Percentiles rank a stretch among this genome's conserved stretches.
These are phyloP conservation scores for Drosophila paulistorum DNA, from an alignment of 1,140 invertebrate genomes.

Conservation along the genomic window DNA sequence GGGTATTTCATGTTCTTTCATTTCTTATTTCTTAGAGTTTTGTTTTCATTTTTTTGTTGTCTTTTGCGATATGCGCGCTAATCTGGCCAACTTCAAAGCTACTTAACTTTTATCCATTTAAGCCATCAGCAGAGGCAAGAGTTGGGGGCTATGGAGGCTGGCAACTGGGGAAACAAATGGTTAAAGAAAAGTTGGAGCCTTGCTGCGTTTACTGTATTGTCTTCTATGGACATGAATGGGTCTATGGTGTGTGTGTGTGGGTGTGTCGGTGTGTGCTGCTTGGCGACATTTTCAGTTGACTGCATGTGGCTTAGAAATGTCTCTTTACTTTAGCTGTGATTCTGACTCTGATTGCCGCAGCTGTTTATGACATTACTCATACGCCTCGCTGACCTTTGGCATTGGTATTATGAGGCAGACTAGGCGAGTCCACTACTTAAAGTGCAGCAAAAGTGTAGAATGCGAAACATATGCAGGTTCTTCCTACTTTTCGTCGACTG, in stretches of 20 bases:
- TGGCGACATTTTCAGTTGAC: conserved; percentile 72
- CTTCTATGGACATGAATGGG: conserved; percentile 28
- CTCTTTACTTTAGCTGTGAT: conserved; percentile 57
- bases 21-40: conserved; percentile 44
- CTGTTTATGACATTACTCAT: conserved; percentile 80
- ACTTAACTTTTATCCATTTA: conserved; percentile 80
- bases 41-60: conserved; percentile 45
- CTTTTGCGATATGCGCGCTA: conserved; percentile 69
- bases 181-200: conserved; percentile 33
- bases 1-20: conserved; percentile 49
- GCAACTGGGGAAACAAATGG: conserved; percentile 58
- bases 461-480: conserved; percentile 57
- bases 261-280: conserved; percentile 56
- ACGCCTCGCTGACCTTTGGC: conserved; percentile 73
- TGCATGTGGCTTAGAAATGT: conserved; percentile 75
- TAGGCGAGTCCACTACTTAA: conserved; percentile 36
- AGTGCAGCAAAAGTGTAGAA: conserved; percentile 31
- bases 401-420: conserved; percentile 39
- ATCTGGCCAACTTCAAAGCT: conserved; percentile 79
- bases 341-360: conserved; percentile 75
- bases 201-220: conserved; percentile 21
- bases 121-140: conserved; percentile 68
- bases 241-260: conserved; percentile 37
- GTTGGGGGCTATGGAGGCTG: conserved; percentile 11
- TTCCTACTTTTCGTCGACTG: conserved; percentile 27